Evolutionary conservation across 2,113 vertebrate genomes (phyloP).

Genomic region (Colossoma macropomum): DNA sequence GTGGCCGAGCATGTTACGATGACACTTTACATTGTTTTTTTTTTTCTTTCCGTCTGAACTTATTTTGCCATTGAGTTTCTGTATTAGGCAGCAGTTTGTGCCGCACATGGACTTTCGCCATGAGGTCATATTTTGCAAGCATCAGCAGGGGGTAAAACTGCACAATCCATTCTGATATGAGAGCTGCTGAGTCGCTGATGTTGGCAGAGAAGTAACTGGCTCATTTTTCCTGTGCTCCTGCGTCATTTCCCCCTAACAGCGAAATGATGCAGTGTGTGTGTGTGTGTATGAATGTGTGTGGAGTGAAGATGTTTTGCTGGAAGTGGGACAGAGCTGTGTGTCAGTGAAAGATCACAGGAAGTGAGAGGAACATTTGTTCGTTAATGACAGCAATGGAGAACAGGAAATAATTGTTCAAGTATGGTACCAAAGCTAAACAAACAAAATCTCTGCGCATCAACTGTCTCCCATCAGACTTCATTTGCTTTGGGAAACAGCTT

Average conservation of each 20-base stretch:
- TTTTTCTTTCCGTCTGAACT: too few species aligned
- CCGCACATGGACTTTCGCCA: too few species aligned
- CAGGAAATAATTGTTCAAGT: slow-evolving; percentile 67
- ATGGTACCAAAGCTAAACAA: slow-evolving; percentile 47
- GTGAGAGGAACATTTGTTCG: slow-evolving; percentile 56
- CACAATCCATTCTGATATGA: background rate
- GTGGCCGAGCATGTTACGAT: too few species aligned
- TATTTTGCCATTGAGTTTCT: background rate
- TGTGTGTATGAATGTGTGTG: slow-evolving; percentile 13
- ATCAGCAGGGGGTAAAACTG: slow-evolving; percentile 89
- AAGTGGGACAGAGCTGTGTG: slow-evolving; percentile 60
- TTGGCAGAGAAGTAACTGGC: slow-evolving; percentile 39
- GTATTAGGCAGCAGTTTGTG: background rate
- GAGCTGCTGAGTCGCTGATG: slow-evolving; percentile 50
- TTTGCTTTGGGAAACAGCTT: background rate
- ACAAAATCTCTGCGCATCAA: background rate
- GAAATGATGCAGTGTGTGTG: background rate
- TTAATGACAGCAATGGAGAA: slow-evolving; percentile 52
- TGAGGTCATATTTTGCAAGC: slow-evolving; percentile 76
- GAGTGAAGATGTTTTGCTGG: slow-evolving; percentile 67
- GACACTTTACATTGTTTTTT: too few species aligned
- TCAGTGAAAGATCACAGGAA: slow-evolving; percentile 65
- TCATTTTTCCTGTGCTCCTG: slow-evolving; percentile 54
- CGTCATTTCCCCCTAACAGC: slow-evolving; percentile 65
- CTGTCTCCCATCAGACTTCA: background rate